A percentile compares a stretch with the other conserved stretches of the same genome.
These are phyloP conservation scores for Marronus borbonicus DNA, from an alignment of 2,888 invertebrate species.

Conservation along the genomic window DNA sequence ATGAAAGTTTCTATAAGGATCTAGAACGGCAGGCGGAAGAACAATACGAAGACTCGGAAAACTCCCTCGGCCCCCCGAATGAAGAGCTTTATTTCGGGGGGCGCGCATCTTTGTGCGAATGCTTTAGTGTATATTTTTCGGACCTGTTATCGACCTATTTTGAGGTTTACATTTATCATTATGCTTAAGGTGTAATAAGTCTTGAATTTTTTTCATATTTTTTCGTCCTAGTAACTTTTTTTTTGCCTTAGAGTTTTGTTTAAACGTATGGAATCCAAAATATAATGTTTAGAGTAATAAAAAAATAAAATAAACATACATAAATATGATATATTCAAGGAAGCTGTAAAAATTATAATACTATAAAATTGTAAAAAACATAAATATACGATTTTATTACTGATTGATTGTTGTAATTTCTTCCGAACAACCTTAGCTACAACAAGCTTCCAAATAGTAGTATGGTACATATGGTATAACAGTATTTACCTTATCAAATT, in stretches of 20 bases:
- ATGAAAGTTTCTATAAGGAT: constrained; percentile 76
- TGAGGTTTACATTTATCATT: constrained; percentile 47
- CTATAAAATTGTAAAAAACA: constrained; percentile 45
- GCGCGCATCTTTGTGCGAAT: constrained; percentile 49
- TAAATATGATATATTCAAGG: constrained; percentile 37
- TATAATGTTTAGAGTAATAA: constrained; percentile 36
- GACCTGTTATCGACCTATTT: constrained; percentile 37
- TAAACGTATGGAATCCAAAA: constrained; percentile 43
- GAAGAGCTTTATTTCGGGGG: constrained; percentile 56
- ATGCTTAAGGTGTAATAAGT: constrained; percentile 51
- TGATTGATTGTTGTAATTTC: neutral
- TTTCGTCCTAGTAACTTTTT: constrained; percentile 28
- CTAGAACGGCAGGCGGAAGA: constrained; percentile 79
- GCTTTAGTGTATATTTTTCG: constrained; percentile 45
- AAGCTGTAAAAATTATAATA: constrained; percentile 37
- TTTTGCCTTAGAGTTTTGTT: constrained; percentile 43
- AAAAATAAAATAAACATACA: constrained; percentile 28
- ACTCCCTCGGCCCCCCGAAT: constrained; percentile 61
- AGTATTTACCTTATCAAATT: too few species aligned
- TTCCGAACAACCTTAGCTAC: neutral
- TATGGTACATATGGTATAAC: too few species aligned
- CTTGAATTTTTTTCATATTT: constrained; percentile 31
- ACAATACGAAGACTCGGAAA: constrained; percentile 72
- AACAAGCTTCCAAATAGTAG: neutral
- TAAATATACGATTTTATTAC: constrained; percentile 46